Evolutionary conservation across 2,797 vertebrate genomes (phyloP), one percentile per base, ranked within the genome.

Genomic region (Hozukius guyotensis): DNA sequence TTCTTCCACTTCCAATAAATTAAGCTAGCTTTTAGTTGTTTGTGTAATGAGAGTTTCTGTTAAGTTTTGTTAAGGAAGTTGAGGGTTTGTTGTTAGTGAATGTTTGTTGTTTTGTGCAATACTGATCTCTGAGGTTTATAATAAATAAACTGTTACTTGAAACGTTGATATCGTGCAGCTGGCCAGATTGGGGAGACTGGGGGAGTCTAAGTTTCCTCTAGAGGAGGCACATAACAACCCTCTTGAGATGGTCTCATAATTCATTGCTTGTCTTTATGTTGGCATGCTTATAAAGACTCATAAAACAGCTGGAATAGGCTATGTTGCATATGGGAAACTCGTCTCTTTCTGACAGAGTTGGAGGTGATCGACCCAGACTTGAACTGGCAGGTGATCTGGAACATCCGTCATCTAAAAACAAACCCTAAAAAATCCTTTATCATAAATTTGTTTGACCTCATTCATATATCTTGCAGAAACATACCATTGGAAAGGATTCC

Each of bases 251-350:
- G 20, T 42, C 20, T 78, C 31, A 38, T 77, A 46, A 32, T 65
- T 82, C n/a, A 73, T 9, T 38, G 31, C 60, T 80, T 42, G 56
- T 73, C 61, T 79, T 74, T 69, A 38, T 14, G 18, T 20, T 74
- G 63, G 46, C 46, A n/a, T 64, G n/a, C 25, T 57, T 8, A 16
- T 59, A 2, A 72, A 72, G 34, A 18, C 12, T 14, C 18, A 65
- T 36, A 8, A 76, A 84, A 31, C 24, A 69, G 59, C 59, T 75
- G 81, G 49, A 77, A 14, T 4, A n/a, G 5, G 46, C 25, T 8
- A 18, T 46, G 6, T 8, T 22, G 29, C 8, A 8, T 5, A 56
- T 59, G 49, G 55, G 52, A 31, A 71, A 16, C 8, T 55, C 18
- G 31, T 77, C 46, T 53, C 0, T 53, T 53, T 53, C 1, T 49